Base-by-base conservation (phyloP, 2,113 vertebrate genomes). In the Gobiocypris rarus region DNA sequence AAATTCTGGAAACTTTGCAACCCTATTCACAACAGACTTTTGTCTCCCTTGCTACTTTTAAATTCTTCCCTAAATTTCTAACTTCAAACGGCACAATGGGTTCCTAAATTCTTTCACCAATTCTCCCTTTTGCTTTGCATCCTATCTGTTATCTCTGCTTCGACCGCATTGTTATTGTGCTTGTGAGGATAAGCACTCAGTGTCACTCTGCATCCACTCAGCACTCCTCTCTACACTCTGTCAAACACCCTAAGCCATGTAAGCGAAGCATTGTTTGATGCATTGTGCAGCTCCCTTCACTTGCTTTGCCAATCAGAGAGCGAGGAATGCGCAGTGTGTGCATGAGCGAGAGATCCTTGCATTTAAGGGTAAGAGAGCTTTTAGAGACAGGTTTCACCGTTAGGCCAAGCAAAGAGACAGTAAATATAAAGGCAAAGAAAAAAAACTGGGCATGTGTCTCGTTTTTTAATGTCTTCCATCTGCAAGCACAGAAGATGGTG, bases 341-440 rank as follows among this genome's bases (percentile, higher is more conserved):
- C 17, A 34, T 50, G 45, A 67, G 45, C 6, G 8, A n/a, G 24
- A 54, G 17, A 69, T 38, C 31, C 63, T 38, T 2, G 3, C 19
- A 7, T 59, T n/a, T 75, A 78, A 79, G 31, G 10, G 56, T 8
- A 48, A 17, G 65, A 31, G 56, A 63, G 77, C 77, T 63, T 85
- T 85, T 75, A 74, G 41, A 73, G 69, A 73, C 77, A 75, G 67
- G 70, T 48, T 73, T 81, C 69, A 75, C 69, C 10, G 82, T 83
- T 81, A 85, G 83, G 26, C 38, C 24, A 77, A 87, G 61, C 73
- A 70, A 43, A 61, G 67, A 54, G 54, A 65, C 61, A 63, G 22
- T 41, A 24, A 77, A 77, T 24, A 58, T 34, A 41, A 38, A 34
- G 4, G 77, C 34, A 58, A 26, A 59, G n/a, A 56, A 73, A 73